Percentiles rank a stretch among this genome's conserved stretches.
Evolutionary conservation across 2,797 vertebrate species (phyloP).

Genomic region (Alectoris magna): DNA sequence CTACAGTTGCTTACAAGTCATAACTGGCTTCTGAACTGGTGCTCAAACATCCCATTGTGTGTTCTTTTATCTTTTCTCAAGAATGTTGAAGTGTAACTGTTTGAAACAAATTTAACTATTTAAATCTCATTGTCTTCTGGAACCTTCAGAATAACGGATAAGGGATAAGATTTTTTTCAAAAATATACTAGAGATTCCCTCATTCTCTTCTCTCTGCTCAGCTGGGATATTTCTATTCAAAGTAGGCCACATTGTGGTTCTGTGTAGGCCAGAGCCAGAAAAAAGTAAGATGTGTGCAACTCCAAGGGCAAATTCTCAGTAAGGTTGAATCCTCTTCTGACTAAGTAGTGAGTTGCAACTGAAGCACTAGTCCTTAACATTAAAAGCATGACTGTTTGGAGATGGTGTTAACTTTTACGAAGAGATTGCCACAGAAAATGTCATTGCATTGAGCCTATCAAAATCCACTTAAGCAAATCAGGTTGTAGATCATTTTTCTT

Average conservation of each 20-base stretch:
- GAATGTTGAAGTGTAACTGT: background rate
- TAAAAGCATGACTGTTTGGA: background rate
- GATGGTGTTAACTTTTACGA: background rate
- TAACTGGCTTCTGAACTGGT: background rate
- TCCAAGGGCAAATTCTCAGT: background rate
- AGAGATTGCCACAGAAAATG: constrained; percentile 13
- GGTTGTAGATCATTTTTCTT: background rate
- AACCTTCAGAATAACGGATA: background rate
- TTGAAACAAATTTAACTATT: background rate
- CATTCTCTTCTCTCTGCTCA: background rate
- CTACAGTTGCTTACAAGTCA: background rate
- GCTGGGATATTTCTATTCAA: background rate
- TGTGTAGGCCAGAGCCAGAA: background rate
- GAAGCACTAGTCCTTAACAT: constrained; percentile 12
- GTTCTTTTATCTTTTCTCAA: background rate
- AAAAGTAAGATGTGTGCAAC: background rate
- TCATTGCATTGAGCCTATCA: background rate
- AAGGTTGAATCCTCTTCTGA: background rate
- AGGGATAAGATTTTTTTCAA: background rate
- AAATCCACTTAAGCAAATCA: background rate
- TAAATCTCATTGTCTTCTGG: background rate
- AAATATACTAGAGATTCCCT: background rate
- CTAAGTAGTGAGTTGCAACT: background rate
- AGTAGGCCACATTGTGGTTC: background rate
- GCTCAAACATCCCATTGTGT: background rate